Conservation (phyloP, 2,113 vertebrate species). For the Cryptoleucopteryx plumbea region DNA sequence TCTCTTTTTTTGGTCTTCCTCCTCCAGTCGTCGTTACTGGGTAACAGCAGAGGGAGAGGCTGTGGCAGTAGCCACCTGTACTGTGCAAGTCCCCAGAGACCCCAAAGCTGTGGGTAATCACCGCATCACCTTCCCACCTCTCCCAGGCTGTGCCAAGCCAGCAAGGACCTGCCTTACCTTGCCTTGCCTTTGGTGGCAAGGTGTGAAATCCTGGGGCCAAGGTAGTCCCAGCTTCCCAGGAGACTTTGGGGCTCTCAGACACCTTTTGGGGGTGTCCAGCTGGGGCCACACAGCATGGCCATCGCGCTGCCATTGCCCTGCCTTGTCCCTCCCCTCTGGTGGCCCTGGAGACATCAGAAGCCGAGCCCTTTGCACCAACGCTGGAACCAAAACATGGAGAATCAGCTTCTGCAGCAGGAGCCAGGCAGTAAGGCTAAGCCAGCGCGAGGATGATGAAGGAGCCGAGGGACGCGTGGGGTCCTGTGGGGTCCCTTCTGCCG, state of each 20-base stretch:
- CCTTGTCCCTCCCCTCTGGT: accelerated
- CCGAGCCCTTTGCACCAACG: background rate
- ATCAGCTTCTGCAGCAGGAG: background rate
- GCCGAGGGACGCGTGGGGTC: accelerated
- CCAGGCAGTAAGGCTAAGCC: background rate
- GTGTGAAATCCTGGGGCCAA: background rate
- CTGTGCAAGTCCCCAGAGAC: background rate
- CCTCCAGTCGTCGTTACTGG: background rate
- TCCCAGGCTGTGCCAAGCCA: background rate
- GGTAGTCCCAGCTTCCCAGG: background rate
- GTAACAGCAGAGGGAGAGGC: background rate
- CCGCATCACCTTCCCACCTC: accelerated
- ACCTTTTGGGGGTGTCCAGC: background rate
- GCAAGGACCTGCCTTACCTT: background rate
- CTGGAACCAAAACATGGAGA: background rate
- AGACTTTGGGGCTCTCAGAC: background rate
- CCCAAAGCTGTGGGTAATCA: background rate
- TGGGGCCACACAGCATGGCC: background rate
- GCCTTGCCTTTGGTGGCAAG: background rate
- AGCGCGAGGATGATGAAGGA: accelerated
- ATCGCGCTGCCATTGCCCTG: background rate
- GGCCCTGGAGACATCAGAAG: background rate
- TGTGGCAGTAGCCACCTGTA: background rate
- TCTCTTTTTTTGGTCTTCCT: background rate
- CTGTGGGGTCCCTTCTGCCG: background rate